Evolutionary conservation across 2,888 invertebrate genomes (phyloP).

Genomic region (Tyria jacobaeae): DNA sequence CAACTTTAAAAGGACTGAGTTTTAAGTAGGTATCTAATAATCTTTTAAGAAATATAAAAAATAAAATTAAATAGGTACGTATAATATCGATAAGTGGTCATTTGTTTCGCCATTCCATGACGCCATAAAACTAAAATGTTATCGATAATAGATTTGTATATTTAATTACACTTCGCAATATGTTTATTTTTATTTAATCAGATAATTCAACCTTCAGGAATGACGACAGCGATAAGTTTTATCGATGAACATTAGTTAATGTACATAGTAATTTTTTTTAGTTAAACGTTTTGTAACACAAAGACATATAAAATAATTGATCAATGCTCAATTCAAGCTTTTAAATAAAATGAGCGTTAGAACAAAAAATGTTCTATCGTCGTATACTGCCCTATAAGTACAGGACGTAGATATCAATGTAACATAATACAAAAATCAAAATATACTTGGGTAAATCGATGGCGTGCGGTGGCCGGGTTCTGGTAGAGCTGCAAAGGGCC

Average conservation of each 20-base stretch:
- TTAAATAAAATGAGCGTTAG: background rate
- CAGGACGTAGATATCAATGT: background rate
- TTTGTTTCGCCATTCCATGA: conserved; percentile 3
- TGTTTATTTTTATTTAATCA: conserved; percentile 36
- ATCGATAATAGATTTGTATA: conserved; percentile 15
- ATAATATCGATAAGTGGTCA: background rate
- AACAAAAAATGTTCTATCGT: background rate
- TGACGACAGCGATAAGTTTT: conserved; percentile 9
- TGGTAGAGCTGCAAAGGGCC: conserved; percentile 61
- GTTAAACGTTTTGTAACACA: no score
- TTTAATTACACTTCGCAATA: conserved; percentile 36
- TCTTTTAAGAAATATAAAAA: background rate
- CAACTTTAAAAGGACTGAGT: background rate
- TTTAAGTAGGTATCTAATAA: background rate
- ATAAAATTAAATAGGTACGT: background rate
- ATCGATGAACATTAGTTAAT: background rate
- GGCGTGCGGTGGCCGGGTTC: conserved; percentile 36
- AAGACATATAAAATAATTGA: background rate
- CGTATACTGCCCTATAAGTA: background rate
- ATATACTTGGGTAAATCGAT: conserved; percentile 19
- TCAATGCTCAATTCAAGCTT: background rate
- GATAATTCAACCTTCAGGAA: conserved; percentile 25
- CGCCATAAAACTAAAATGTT: conserved; percentile 9
- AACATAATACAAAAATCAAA: background rate
- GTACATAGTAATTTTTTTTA: background rate